Conservation (phyloP, 2,797 vertebrate species). For the Esox masquinongy region DNA sequence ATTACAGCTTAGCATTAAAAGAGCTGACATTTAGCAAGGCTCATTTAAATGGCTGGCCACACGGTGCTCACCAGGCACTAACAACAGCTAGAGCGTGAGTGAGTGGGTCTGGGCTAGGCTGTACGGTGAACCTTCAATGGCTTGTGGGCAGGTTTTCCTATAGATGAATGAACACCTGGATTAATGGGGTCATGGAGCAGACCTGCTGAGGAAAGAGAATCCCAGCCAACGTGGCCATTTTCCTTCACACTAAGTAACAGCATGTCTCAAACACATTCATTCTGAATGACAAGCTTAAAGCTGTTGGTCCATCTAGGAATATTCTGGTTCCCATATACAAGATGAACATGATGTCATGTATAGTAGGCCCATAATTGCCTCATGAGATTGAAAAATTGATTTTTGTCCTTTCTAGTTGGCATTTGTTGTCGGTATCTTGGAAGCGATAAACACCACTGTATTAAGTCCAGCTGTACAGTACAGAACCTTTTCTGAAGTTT, state of each 20-base stretch:
- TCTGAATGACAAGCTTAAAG: conserved; percentile 22
- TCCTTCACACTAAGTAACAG: conserved; percentile 60
- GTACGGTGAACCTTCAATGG: conserved; percentile 55
- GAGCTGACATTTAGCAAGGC: conserved; percentile 69
- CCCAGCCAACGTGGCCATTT: conserved; percentile 67
- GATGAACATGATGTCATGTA: no score
- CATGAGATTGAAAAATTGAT: no score
- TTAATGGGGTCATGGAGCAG: conserved; percentile 71
- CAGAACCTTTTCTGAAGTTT: no score
- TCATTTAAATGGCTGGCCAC: conserved; percentile 62
- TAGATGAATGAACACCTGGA: conserved; percentile 76
- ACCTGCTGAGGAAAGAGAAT: conserved; percentile 71
- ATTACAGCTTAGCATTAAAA: conserved; percentile 67
- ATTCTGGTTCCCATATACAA: no score
- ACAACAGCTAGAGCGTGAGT: conserved; percentile 39
- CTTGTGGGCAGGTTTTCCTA: conserved; percentile 60
- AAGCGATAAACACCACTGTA: no score
- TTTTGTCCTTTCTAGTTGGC: no score
- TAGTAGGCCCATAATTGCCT: no score
- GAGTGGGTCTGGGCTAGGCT: conserved; percentile 25
- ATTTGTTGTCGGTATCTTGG: no score
- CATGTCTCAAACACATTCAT: conserved; percentile 55
- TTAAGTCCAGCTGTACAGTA: no score
- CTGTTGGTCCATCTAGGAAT: no score
- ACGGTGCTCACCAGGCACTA: conserved; percentile 59